Base-by-base conservation (phyloP, 2,888 invertebrate species). In the Athetis lepigone region DNA sequence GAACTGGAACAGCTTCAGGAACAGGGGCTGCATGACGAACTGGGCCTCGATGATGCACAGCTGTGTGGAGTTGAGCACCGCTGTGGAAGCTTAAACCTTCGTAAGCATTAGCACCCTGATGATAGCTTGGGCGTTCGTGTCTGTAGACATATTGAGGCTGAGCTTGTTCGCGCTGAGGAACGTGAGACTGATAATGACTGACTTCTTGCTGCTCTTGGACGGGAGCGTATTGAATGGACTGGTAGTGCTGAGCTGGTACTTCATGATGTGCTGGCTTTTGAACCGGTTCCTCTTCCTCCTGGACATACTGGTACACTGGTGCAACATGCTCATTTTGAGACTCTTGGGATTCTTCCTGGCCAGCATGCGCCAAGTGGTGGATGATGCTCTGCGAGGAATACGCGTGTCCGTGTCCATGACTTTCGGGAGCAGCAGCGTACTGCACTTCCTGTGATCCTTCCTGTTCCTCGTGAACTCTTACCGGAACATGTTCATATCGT, bases 321-420 rank as follows among this genome's bases (percentile, higher is more conserved):
- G 88, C 84, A 2, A 85, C 84, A 11, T 90, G 85, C 29, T 88
- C 87, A 7, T 82, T 78, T 1, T 76, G 76, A 11, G 85, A 77
- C 55, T 90, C 90, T 7, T 88, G 86, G 4, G 89, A 84, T 59
- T 86, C 88, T 39, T 87, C 86, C 9, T 87, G 85, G n/a, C 75
- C 81, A 18, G 77, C 65, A 13, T 81, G 84, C 37, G 84, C 85
- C 16, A 85, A 85, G 37, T 89, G 89, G 23, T 89, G 89, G 2
- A 88, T 76, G 5, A 89, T 71, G 56, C 85, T 91, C 45, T 93
- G 92, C 0, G 89, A 86, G 2, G 92, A 87, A 63, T 85, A 86
- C 0, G 86, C 87, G 18, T 88, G 70, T 19, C 71, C 87, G 36
- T 89, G 85, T 19, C 59, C 77, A 5, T 79, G 72, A 19, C 67